A percentile compares a stretch with the other conserved stretches of the same genome.
These are phyloP conservation scores for Andrena chrysosceles DNA, from an alignment of 2,888 invertebrate species.

Conservation along the genomic window DNA sequence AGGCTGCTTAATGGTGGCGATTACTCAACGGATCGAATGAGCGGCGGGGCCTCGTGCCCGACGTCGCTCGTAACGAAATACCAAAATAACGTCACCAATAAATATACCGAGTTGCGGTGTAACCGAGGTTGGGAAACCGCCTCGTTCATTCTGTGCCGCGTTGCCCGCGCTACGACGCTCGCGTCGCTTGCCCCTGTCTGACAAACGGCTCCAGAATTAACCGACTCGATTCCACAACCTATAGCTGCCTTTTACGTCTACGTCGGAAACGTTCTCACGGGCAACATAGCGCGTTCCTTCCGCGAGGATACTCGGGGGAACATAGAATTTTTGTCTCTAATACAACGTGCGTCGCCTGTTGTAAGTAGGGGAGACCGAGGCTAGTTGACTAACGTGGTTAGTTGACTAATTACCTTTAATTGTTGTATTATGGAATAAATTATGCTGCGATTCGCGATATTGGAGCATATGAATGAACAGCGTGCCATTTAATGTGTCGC, in stretches of 20 bases:
- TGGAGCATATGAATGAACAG: no score
- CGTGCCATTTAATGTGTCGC: no score
- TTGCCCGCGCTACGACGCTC: slow-evolving; percentile 51
- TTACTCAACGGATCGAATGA: slow-evolving; percentile 84
- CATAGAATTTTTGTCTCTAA: no score
- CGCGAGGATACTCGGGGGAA: neutral
- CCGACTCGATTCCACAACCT: slow-evolving; percentile 74
- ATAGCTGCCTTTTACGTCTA: slow-evolving; percentile 30
- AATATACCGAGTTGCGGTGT: slow-evolving; percentile 77
- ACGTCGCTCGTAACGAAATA: slow-evolving; percentile 83
- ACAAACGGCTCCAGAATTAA: slow-evolving; percentile 83
- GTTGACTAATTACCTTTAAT: no score
- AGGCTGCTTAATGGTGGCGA: slow-evolving; percentile 83
- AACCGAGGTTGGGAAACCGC: slow-evolving; percentile 58
- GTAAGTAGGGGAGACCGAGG: no score
- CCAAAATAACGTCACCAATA: slow-evolving; percentile 84
- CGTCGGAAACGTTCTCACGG: neutral
- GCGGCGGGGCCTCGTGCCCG: slow-evolving; percentile 78
- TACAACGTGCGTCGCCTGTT: no score
- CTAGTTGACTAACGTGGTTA: no score
- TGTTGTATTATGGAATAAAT: no score
- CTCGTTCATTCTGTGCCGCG: slow-evolving; percentile 55
- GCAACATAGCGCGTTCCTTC: neutral
- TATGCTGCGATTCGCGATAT: no score
- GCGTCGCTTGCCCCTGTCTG: slow-evolving; percentile 65